Evolutionary conservation across 1,140 invertebrate species (phyloP), one percentile per base, ranked within the genome.

Genomic region (Diploscapter pachys): DNA sequence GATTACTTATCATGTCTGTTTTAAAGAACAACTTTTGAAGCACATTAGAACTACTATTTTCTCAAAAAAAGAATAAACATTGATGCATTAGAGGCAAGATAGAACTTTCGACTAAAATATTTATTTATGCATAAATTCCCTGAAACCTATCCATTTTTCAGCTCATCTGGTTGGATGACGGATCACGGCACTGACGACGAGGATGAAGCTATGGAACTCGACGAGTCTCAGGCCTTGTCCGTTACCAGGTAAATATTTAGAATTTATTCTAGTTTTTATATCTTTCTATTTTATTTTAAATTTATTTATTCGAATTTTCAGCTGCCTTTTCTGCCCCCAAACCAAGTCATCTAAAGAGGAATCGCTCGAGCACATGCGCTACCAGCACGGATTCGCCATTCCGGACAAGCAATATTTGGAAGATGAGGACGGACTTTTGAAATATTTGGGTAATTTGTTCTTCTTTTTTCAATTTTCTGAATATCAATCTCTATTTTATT

Each of bases 341-440:
- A 89, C 91, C 64, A 93, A 91, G 83, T 88, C 88, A 55, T 90
- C 90, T 74, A 87, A 93, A 80, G 90, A 93, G 13, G 90, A 90
- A 75, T 96, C 95, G 87, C 85, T 98, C 4, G 91, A 92, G 77
- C 96, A 99, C 82, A 98, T 99, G 96, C 92, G 91, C 2, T 80
- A 89, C 52, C 88, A 87, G 3, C 96, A 99, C 89, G 93, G 94
- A 11, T 98, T 99, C 87, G 97, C 97, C 83, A 90, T 97, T 86
- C 92, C 96, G 71, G 95, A 98, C 88, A 87, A 91, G 8, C 93
- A 98, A 81, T 98, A 90, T 87, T 91, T 95, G 80, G 86, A 87
- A 31, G 91, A 98, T 88, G 84, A 96, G 4, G 90, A 91, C 86
- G 94, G 93, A 0, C 86, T 98, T 2, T 86, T 98, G 5, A 88